Base-by-base conservation (phyloP, 2,888 invertebrate species). In the Plagodis pulveraria region DNA sequence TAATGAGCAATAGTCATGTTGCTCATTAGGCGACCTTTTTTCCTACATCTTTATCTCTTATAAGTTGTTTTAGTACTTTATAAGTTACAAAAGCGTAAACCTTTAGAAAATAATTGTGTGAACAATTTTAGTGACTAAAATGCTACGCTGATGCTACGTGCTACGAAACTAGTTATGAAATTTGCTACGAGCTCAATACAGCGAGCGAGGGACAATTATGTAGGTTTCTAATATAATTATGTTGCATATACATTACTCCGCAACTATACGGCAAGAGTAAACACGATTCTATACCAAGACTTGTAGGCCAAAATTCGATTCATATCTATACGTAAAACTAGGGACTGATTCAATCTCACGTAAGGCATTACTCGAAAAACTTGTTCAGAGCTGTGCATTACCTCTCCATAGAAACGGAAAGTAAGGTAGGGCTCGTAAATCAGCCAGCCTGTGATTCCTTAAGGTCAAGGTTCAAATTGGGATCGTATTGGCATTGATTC, bases 341-440 rank as follows among this genome's bases (percentile, higher is more conserved):
- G 6, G 12, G 6, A 40, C 49, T 22, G 40, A 51, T 51, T 51
- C 42, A 51, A 57, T 51, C 47, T 35, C 36, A 44, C 41, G 11
- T 38, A 33, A 51, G 22, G 52, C 45, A 35, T 48, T 43, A 48
- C 12, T 35, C 11, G 22, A n/a, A 58, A 52, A 58, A 52, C 48
- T 52, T 48, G 51, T 38, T 48, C 45, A 40, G 22, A 50, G 5
- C 51, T 35, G 9, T 53, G 44, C 44, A 36, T 50, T 44, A 32
- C 44, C 41, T 35, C 42, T 57, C 54, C 56, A 54, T 47, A 58
- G 52, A 60, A 66, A 50, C 50, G 58, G 50, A 50, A 57, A 58
- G 59, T 61, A 61, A 63, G 63, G 61, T 63, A 47, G 49, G 59
- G 58, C 48, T 45, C 53, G 62, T 67, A 65, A 67, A 67, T 67